Evolutionary conservation across 2,113 vertebrate genomes (phyloP), one percentile per base, ranked within the genome.

Genomic region (Raja brachyura): DNA sequence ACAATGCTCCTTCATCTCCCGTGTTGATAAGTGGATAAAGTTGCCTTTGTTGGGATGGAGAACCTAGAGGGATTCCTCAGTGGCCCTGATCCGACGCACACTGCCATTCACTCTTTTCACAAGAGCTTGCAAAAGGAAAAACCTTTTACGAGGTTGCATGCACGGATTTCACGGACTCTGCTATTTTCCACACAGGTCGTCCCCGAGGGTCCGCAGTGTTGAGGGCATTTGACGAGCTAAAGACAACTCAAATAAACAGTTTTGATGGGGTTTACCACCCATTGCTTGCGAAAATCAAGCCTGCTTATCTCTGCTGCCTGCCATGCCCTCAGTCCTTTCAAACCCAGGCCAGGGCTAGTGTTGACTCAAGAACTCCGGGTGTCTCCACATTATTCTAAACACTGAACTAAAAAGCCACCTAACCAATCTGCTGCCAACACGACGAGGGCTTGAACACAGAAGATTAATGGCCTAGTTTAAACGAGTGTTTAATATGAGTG

Each of bases 161-260:
- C 31, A 16, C 11, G 14, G n/a, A 63, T 86, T 88, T 63, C 59
- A 88, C 39, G 59, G 75, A 77, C 75, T 77, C n/a, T 77, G 75
- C 75, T 33, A 31, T n/a, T 88, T 48, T 63, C 28, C 59, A 61
- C 81, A 86, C 56, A 86, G 59, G 56, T 31, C 3, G 56, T 63
- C 56, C n/a, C 83, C 2, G 28, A 31, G 63, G 59, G n/a, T 14
- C 31, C 63, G 59, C 14, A 5, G n/a, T 11, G 13, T n/a, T 88
- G 28, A 33, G 59, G 59, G 83, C 61, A 33, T 88, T 88, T 88
- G 28, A 88, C 83, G n/a, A 88, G 28, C 25, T 16, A 86, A 63
- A 18, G 59, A 66, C 83, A 88, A 88, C 63, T 88, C 14, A 88
- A 88, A 88, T 33, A 88, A 88, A 88, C 83, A 63, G 28, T 88